Base-by-base conservation (phyloP, 1,140 invertebrate genomes). In the Chelonus insularis region DNA sequence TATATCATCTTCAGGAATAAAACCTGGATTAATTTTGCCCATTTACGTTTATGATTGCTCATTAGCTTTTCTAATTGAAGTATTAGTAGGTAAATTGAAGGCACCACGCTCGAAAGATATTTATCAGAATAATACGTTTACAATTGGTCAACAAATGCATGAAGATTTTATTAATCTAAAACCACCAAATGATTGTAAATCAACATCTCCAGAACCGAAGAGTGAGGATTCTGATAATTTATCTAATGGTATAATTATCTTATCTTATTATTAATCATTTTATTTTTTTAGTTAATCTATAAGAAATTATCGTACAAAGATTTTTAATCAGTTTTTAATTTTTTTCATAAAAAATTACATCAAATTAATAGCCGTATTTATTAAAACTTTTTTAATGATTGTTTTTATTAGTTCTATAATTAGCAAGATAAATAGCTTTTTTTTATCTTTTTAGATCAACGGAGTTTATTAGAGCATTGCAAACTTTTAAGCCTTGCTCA, bases 41-140 rank as follows among this genome's bases (percentile, higher is more conserved):
- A 74, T 91, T 52, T 91, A 89, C 67, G 82, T 89, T 1, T 91
- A 89, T 69, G 87, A 90, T 72, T 90, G 89, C 73, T 85, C 86
- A 1, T 69, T 88, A 4, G 79, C 83, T 11, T 73, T 83, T 41
- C 69, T 90, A 20, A 85, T 86, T 2, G 84, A 87, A 55, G 81
- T 84, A 0, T 78, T 89, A 3, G 77, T 89, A 8, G 81, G 87
- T 60, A 79, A 82, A 66, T 73, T 75, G 1, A 68, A 73, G n/a
- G 71, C 68, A n/a, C 70, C 74, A 1, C 69, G 82, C 36, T 76
- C 75, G 16, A 76, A 74, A 48, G 84, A 85, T 60, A 75, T 84
- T 14, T 84, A 82, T 68, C 79, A 82, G 20, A 83, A 86, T 72
- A 78, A 84, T 54, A 79, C 82, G 2, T 85, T 83, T 60, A 81